phyloP scores from a whole-genome alignment of 2,888 invertebrate species.

The Lasioglossum marginatum region DNA sequence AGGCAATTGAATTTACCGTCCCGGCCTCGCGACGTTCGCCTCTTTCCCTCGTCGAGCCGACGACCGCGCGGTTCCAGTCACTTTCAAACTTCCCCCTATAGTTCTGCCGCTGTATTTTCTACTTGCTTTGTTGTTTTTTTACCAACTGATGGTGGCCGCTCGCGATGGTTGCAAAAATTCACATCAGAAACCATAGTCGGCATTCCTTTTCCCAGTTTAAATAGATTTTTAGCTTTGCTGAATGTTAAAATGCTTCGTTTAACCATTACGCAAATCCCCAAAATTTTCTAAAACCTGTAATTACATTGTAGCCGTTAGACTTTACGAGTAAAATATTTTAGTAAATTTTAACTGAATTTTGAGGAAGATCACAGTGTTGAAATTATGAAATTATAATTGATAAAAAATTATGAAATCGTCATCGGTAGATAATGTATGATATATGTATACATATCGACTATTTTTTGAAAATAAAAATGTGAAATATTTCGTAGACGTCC shows the following conservation, averaged over 20 bases:
- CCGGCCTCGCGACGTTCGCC: constrained; percentile 59
- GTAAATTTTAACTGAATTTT: too few species aligned
- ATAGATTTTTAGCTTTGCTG: rapidly evolving
- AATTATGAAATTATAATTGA: too few species aligned
- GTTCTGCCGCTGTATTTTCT: constrained; percentile 49
- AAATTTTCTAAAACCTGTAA: neutral
- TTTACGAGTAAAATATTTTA: neutral
- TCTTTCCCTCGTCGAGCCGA: constrained; percentile 40
- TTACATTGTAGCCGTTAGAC: neutral
- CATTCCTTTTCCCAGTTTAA: neutral
- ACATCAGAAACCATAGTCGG: neutral
- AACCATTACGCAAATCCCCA: too few species aligned
- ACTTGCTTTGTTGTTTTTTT: constrained; percentile 6
- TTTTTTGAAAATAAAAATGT: too few species aligned
- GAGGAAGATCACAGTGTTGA: too few species aligned
- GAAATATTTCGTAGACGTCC: neutral
- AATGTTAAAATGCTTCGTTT: neutral
- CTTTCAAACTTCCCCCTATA: constrained; percentile 49
- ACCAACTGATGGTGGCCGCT: neutral
- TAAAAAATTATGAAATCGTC: neutral
- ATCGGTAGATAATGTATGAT: too few species aligned
- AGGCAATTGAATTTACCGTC: constrained; percentile 79
- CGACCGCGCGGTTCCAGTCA: constrained; percentile 37
- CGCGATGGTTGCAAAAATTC: neutral
- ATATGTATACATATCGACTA: neutral